These are phyloP conservation scores for Plestiodon gilberti DNA, from an alignment of 2,113 vertebrate genomes.

Conservation along the genomic window DNA sequence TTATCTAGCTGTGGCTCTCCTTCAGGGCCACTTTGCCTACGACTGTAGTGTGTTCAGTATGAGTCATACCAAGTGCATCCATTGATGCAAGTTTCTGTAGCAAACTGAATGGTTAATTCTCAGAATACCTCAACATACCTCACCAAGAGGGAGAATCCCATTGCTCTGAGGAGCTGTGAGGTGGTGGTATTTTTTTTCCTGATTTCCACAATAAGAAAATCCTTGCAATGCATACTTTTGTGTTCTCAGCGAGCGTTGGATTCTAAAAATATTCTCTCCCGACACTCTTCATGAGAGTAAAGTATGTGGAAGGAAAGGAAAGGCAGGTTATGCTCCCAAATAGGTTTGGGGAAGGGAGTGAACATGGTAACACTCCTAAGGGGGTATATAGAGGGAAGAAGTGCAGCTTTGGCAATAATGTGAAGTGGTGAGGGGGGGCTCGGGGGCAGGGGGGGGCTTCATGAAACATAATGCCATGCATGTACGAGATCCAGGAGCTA, in stretches of 20 bases:
- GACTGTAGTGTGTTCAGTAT: background rate
- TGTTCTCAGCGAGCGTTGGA: background rate
- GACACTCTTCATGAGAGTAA: background rate
- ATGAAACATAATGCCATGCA: fast-evolving
- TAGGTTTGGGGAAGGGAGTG: too few species aligned
- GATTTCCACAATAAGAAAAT: background rate
- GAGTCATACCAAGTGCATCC: background rate
- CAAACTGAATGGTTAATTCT: background rate
- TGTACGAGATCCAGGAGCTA: fast-evolving
- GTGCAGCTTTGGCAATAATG: background rate
- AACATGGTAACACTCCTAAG: background rate
- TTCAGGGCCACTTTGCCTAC: background rate
- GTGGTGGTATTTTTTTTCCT: too few species aligned
- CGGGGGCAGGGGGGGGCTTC: fast-evolving
- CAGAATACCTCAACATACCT: too few species aligned
- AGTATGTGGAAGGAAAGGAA: background rate
- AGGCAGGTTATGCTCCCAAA: background rate
- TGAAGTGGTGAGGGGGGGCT: background rate
- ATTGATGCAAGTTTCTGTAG: background rate
- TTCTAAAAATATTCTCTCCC: background rate
- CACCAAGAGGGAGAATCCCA: too few species aligned
- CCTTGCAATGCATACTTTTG: background rate
- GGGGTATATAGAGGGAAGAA: too few species aligned
- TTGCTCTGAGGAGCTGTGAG: background rate
- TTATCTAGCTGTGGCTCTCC: background rate